Evolutionary conservation across 2,113 vertebrate species (phyloP), one percentile per base, ranked within the genome.

Genomic region (Syrrhaptes paradoxus): DNA sequence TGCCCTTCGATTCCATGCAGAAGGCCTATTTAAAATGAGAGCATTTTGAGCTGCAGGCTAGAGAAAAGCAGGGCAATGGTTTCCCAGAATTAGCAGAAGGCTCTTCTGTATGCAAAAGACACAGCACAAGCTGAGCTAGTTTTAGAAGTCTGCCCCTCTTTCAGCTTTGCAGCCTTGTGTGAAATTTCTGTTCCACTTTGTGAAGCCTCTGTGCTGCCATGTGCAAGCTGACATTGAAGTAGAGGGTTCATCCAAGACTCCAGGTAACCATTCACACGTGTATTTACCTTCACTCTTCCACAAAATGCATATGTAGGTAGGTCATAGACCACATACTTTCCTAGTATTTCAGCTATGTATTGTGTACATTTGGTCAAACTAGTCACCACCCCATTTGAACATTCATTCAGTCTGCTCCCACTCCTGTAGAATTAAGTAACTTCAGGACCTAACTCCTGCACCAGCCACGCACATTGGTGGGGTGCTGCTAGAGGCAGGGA

Each of bases 11-110:
- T 94, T 95, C 67, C 85, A 65, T 3, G 4, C 36, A 87, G 66
- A 95, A 93, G 52, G 34, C 52, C 59, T 72, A 45, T n/a, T n/a
- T n/a, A n/a, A n/a, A n/a, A n/a, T 65, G 72, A 89, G 73, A 93
- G 34, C 52, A 63, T 46, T 86, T 46, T 68, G 63, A 96, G 72
- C 62, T 76, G 36, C 36, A 66, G 55, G 59, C 73, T 87, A 83
- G 45, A 89, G 67, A 84, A 95, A 97, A 92, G 63, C 85, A 95
- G 95, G 90, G 74, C 82, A 95, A 72, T 62, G 41, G 58, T 93
- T 95, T 87, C 82, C 59, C 52, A 83, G 82, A 95, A 96, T 96
- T 92, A 91, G 65, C 93, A 94, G 73, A 97, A 95, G 46, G 57
- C 36, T 92, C 43, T 90, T 97, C 87, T 75, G 55, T 85, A 73